A percentile compares a stretch with the other conserved stretches of the same genome.
Evolutionary conservation across 2,797 vertebrate genomes (phyloP).

Genomic region (Gambelia wislizenii): DNA sequence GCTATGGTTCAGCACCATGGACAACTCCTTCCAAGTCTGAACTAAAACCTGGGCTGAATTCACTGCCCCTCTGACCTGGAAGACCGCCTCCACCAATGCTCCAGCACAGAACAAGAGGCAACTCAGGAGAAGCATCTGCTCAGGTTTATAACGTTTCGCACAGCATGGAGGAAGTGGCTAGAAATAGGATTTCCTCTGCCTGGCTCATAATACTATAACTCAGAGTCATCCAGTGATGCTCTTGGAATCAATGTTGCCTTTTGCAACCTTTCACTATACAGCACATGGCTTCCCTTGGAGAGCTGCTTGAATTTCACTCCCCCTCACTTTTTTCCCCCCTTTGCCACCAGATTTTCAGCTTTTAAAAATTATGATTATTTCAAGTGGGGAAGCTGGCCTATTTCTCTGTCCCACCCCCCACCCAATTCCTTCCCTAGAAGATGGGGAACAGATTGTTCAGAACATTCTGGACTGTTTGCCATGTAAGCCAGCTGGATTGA

Average conservation of each 20-base stretch:
- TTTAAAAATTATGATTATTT: neutral
- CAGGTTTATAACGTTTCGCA: neutral
- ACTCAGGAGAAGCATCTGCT: neutral
- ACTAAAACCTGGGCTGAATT: neutral
- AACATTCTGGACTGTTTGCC: conserved; percentile 62
- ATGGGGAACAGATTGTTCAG: conserved; percentile 67
- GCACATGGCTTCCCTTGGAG: conserved; percentile 1
- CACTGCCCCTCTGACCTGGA: neutral
- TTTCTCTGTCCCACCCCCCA: neutral
- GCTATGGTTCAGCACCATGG: too few species aligned
- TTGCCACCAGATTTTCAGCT: conserved; percentile 40
- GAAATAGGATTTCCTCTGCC: neutral
- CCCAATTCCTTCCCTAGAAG: conserved; percentile 32
- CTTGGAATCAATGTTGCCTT: neutral
- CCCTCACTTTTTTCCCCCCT: conserved; percentile 10
- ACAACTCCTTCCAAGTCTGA: too few species aligned
- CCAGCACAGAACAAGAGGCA: too few species aligned
- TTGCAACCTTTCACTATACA: neutral
- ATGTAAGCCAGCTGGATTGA: conserved; percentile 46
- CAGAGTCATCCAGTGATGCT: too few species aligned
- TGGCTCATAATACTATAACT: neutral
- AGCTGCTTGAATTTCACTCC: neutral
- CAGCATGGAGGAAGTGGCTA: neutral
- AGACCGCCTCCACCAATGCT: neutral
- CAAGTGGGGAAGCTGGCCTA: conserved; percentile 25